phyloP scores from a whole-genome alignment of 2,888 invertebrate species.

The Drosophila emarginata region DNA sequence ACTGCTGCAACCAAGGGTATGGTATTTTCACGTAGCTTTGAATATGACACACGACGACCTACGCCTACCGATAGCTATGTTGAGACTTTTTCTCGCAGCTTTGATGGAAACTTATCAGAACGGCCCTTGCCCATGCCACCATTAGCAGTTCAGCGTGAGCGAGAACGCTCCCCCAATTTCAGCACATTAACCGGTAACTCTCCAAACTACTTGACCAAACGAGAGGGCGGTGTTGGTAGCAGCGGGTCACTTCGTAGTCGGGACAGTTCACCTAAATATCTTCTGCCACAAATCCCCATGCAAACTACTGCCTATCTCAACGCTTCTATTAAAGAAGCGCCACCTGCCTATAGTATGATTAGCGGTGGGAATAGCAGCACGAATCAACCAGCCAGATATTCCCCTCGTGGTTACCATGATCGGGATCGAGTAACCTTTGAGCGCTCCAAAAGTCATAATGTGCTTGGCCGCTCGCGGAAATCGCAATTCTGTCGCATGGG shows the following conservation, averaged over 20 bases:
- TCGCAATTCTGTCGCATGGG: slow-evolving; percentile 83
- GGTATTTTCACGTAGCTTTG: slow-evolving; percentile 83
- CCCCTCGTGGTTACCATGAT: slow-evolving; percentile 71
- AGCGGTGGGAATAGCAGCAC: slow-evolving; percentile 24
- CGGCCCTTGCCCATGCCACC: slow-evolving; percentile 56
- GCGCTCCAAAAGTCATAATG: slow-evolving; percentile 78
- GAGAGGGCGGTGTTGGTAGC: slow-evolving; percentile 73
- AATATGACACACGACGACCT: slow-evolving; percentile 81
- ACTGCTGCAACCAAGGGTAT: slow-evolving; percentile 73
- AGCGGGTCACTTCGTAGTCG: slow-evolving; percentile 77
- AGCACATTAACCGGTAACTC: slow-evolving; percentile 82
- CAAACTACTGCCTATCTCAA: slow-evolving; percentile 80
- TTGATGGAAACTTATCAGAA: slow-evolving; percentile 81
- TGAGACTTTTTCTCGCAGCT: slow-evolving; percentile 82
- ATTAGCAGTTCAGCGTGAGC: slow-evolving; percentile 71
- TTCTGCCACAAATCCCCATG: slow-evolving; percentile 73
- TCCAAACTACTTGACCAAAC: slow-evolving; percentile 82
- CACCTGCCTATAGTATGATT: slow-evolving; percentile 75
- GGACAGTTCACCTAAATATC: slow-evolving; percentile 81
- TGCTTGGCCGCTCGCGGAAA: slow-evolving; percentile 83
- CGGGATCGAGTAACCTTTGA: slow-evolving; percentile 65
- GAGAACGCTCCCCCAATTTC: slow-evolving; percentile 81
- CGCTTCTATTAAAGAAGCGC: slow-evolving; percentile 80
- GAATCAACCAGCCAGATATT: slow-evolving; percentile 52
- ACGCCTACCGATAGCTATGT: slow-evolving; percentile 78